A percentile compares a stretch with the other conserved stretches of the same genome.
Conservation (phyloP, 2,797 vertebrate genomes). For the Limnodromus scolopaceus region DNA sequence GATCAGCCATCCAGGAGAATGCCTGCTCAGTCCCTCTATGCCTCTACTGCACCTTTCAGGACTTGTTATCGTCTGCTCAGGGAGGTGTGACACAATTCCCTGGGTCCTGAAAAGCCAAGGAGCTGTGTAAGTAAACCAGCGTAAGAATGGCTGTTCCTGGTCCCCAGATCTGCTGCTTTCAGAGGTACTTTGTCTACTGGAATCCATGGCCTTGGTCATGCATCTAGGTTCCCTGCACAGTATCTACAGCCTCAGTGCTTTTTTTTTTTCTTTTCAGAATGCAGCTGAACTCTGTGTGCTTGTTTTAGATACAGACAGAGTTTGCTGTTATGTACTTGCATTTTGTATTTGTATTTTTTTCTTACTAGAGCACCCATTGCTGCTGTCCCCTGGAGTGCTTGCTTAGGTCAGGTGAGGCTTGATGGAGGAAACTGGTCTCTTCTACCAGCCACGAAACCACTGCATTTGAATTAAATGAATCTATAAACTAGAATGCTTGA, state of each 20-base stretch:
- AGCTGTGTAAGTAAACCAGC: neutral
- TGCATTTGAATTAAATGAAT: neutral
- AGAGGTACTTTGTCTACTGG: neutral
- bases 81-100: neutral
- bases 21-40: neutral
- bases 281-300: neutral
- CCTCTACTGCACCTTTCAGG: neutral
- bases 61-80: neutral
- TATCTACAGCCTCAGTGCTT: neutral
- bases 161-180: neutral
- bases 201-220: neutral
- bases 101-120: neutral
- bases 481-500: neutral
- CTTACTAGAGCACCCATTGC: neutral
- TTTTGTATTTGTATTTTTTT: neutral
- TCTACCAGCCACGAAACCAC: neutral
- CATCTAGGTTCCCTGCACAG: neutral
- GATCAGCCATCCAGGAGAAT: neutral
- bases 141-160: neutral
- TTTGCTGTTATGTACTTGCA: neutral
- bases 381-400: neutral
- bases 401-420: neutral
- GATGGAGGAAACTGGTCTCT: neutral
- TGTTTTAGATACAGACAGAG: neutral
- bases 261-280: too few relatives aligned